phyloP scores from a whole-genome alignment of 2,113 vertebrate species.

The Pedetes capensis region DNA sequence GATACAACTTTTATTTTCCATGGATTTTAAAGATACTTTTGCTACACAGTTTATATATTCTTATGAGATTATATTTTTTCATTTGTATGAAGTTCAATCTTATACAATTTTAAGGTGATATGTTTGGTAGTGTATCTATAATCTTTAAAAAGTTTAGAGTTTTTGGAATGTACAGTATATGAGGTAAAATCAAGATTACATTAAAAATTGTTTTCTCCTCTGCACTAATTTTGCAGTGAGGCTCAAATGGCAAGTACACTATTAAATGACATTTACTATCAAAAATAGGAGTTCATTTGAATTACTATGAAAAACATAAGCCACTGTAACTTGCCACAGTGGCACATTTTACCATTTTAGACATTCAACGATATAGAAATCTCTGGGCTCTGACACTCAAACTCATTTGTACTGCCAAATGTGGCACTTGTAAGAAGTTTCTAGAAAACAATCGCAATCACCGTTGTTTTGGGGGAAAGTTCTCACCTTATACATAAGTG shows the following conservation, averaged over 20 bases:
- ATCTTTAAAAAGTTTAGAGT: constrained; percentile 93
- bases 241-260: constrained; percentile 94
- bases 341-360: constrained; percentile 83
- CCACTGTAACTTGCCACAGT: constrained; percentile 81
- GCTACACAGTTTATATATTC: constrained; percentile 92
- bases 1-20: constrained; percentile 99
- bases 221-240: constrained; percentile 86
- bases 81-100: constrained; percentile 86
- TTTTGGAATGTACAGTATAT: constrained; percentile 99
- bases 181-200: constrained; percentile 99
- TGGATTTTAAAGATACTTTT: constrained; percentile 88
- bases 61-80: constrained; percentile 91
- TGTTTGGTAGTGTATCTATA: constrained; percentile 94
- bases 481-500: constrained; percentile 78
- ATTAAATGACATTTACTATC: constrained; percentile 95
- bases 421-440: constrained; percentile 85
- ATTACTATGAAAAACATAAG: constrained; percentile 88
- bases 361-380: constrained; percentile 87
- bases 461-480: constrained; percentile 74
- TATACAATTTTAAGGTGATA: constrained; percentile 96
- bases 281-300: constrained; percentile 93
- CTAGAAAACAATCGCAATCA: constrained; percentile 84
- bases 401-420: constrained; percentile 86
- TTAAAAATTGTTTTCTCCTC: constrained; percentile 92
- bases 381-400: constrained; percentile 85